These are phyloP conservation scores for Mastomys coucha DNA, from an alignment of 2,113 vertebrate species.

Conservation along the genomic window DNA sequence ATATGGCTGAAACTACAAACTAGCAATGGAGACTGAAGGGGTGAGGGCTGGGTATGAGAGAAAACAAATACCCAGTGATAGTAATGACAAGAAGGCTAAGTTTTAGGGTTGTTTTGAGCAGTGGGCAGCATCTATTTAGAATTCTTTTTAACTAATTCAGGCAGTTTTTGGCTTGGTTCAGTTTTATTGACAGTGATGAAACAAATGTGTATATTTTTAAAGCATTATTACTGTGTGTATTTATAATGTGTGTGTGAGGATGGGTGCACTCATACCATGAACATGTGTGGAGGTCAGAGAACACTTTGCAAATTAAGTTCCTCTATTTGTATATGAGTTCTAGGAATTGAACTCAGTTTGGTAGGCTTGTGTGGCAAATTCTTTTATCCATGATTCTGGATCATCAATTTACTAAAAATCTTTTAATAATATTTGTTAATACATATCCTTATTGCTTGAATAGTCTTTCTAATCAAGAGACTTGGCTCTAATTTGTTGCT, in stretches of 20 bases:
- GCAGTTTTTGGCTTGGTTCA: neutral
- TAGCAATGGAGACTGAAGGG: neutral
- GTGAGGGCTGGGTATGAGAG: neutral
- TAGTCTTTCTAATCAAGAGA: neutral
- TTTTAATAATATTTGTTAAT: constrained; percentile 26
- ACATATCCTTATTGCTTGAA: neutral
- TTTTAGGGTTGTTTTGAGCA: neutral
- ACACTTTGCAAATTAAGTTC: neutral
- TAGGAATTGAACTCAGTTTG: neutral
- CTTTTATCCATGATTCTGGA: neutral
- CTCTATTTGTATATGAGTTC: neutral
- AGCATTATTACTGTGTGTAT: neutral
- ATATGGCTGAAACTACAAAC: neutral
- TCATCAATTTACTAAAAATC: neutral
- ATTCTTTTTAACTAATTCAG: neutral
- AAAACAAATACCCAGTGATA: neutral
- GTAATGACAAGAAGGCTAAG: neutral
- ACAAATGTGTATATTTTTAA: neutral
- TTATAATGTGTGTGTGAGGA: neutral
- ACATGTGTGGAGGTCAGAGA: too few species aligned
- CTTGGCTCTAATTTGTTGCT: constrained; percentile 50
- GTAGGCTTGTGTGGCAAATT: neutral
- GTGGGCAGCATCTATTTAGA: neutral
- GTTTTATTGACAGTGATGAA: neutral
- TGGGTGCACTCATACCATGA: too few species aligned